Percentiles rank a stretch among this genome's conserved stretches.
Conservation (phyloP, 1,140 invertebrate species). For the Pinna nobilis region DNA sequence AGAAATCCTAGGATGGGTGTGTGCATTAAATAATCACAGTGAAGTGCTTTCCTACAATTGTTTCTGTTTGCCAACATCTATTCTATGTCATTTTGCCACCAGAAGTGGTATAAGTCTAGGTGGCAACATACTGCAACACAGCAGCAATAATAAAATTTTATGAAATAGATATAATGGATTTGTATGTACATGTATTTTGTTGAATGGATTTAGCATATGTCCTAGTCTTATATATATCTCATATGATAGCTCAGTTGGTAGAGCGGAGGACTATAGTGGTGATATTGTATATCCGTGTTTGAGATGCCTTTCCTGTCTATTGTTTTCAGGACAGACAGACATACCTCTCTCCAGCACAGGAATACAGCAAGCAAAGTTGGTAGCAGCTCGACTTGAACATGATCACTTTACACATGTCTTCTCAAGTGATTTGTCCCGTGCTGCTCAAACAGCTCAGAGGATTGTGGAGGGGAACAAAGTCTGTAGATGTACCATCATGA, state of each 20-base stretch:
- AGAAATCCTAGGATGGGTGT: too few relatives aligned
- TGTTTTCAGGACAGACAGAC: conserved; percentile 69
- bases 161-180: not conserved
- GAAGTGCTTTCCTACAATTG: too few relatives aligned
- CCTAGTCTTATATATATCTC: not conserved
- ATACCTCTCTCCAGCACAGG: conserved; percentile 68
- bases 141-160: too few relatives aligned
- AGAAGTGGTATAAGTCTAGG: too few relatives aligned
- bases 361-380: conserved; percentile 63
- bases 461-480: conserved; percentile 59
- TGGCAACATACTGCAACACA: too few relatives aligned
- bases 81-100: too few relatives aligned
- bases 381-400: conserved; percentile 65
- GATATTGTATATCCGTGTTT: too few relatives aligned
- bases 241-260: too few relatives aligned
- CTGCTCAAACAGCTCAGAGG: conserved; percentile 64
- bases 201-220: not conserved
- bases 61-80: too few relatives aligned
- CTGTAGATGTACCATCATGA: conserved; percentile 39
- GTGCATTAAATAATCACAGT: too few relatives aligned
- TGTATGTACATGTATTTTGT: not conserved
- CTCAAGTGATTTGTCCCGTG: conserved; percentile 70
- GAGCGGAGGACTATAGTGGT: too few relatives aligned
- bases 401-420: conserved; percentile 71
- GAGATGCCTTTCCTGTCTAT: not conserved